phyloP scores from a whole-genome alignment of 2,797 vertebrate genomes.

The Mycteria americana region DNA sequence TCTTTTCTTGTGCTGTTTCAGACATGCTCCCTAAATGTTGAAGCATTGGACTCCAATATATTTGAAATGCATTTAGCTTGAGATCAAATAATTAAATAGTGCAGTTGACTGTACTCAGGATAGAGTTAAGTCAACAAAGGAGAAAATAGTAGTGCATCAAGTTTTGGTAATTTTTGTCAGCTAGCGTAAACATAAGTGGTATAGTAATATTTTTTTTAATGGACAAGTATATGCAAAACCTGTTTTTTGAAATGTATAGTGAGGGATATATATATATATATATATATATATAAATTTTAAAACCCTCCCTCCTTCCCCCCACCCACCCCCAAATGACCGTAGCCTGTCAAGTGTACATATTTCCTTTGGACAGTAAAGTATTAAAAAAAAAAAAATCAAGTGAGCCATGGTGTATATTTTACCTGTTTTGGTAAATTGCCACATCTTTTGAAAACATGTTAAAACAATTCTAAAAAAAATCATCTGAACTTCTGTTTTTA shows the following conservation, averaged over 20 bases:
- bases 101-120: background rate
- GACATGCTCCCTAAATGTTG: background rate
- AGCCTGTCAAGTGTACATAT: background rate
- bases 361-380: background rate
- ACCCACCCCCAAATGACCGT: background rate
- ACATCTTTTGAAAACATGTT: background rate
- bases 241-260: background rate
- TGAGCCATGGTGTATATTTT: background rate
- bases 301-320: background rate
- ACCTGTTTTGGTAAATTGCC: background rate
- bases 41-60: background rate
- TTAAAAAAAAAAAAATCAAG: background rate
- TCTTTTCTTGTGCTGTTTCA: background rate
- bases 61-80: background rate
- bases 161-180: background rate
- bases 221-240: background rate
- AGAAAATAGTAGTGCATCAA: background rate
- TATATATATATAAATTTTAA: background rate
- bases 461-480: background rate
- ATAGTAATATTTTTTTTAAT: background rate
- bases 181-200: background rate
- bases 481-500: background rate
- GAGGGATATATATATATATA: background rate
- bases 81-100: background rate
- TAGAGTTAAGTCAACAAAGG: background rate